A percentile compares a stretch with the other conserved stretches of the same genome.
phyloP scores from a whole-genome alignment of 2,797 vertebrate genomes.

The Scleropages formosus region DNA sequence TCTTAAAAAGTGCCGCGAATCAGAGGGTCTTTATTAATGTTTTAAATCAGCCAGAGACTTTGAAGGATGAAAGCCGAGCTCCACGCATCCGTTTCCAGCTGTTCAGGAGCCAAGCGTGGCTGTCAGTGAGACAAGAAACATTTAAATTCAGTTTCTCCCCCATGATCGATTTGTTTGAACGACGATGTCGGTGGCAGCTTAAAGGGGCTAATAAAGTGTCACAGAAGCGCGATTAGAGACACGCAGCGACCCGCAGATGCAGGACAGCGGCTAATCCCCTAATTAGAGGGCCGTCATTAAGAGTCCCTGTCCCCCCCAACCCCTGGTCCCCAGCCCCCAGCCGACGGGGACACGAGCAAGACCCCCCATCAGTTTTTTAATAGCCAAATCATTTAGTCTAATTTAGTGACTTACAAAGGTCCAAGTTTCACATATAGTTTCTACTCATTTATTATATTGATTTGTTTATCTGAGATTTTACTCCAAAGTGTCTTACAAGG shows the following conservation, averaged over 20 bases:
- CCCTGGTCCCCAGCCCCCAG: conserved; percentile 3
- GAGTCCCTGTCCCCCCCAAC: not conserved
- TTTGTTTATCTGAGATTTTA: too few relatives aligned
- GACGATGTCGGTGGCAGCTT: too few relatives aligned
- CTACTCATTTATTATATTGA: too few relatives aligned
- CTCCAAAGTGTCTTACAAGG: too few relatives aligned
- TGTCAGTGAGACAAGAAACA: not conserved
- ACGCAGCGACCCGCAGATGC: not conserved
- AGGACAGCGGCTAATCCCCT: conserved; percentile 24
- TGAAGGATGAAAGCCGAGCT: not conserved
- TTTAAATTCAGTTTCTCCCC: not conserved
- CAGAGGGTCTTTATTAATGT: not conserved
- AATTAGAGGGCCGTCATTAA: conserved; percentile 20
- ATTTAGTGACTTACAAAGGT: too few relatives aligned
- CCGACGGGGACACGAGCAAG: too few relatives aligned
- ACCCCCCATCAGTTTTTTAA: too few relatives aligned
- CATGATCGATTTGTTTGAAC: not conserved
- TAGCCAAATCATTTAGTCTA: too few relatives aligned
- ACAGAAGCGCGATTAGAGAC: conserved; percentile 5
- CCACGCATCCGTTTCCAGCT: not conserved
- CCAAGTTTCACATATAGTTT: too few relatives aligned
- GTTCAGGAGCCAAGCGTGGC: not conserved
- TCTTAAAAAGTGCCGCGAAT: conserved; percentile 2
- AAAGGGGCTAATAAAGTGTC: not conserved
- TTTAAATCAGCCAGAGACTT: not conserved